phyloP scores from a whole-genome alignment of 2,888 invertebrate species.

The Clivina fossor region DNA sequence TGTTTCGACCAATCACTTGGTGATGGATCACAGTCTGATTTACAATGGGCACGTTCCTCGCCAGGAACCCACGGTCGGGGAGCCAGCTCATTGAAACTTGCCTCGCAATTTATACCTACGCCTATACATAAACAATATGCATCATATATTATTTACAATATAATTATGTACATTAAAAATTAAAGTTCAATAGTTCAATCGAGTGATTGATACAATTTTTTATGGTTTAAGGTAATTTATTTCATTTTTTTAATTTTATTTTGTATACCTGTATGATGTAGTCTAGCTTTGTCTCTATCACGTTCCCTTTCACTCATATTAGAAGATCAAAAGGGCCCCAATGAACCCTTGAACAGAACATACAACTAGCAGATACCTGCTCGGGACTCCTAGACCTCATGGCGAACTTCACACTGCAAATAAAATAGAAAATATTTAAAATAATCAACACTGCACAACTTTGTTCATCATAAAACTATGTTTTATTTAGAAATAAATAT shows the following conservation, averaged over 20 bases:
- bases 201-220: too few relatives aligned
- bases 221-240: too few relatives aligned
- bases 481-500: neutral
- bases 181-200: too few relatives aligned
- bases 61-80: conserved; percentile 85
- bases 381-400: conserved; percentile 45
- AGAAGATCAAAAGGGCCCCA: conserved; percentile 42
- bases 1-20: conserved; percentile 39
- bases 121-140: too few relatives aligned
- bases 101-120: conserved; percentile 15
- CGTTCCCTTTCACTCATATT: conserved; percentile 47
- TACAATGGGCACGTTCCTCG: conserved; percentile 59
- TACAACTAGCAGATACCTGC: conserved; percentile 28
- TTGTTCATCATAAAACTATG: too few relatives aligned
- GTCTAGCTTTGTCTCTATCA: conserved; percentile 34
- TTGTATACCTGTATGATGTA: conserved; percentile 27
- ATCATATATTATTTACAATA: too few relatives aligned
- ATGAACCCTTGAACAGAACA: conserved; percentile 38
- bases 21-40: conserved; percentile 46
- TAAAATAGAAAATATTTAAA: conserved; percentile 6
- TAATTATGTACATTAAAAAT: too few relatives aligned
- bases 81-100: conserved; percentile 59
- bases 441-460: too few relatives aligned
- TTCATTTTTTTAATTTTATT: too few relatives aligned
- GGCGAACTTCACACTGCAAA: conserved; percentile 44